phyloP scores from a whole-genome alignment of 2,113 vertebrate species.

The Brachyhypopomus occidentalis region DNA sequence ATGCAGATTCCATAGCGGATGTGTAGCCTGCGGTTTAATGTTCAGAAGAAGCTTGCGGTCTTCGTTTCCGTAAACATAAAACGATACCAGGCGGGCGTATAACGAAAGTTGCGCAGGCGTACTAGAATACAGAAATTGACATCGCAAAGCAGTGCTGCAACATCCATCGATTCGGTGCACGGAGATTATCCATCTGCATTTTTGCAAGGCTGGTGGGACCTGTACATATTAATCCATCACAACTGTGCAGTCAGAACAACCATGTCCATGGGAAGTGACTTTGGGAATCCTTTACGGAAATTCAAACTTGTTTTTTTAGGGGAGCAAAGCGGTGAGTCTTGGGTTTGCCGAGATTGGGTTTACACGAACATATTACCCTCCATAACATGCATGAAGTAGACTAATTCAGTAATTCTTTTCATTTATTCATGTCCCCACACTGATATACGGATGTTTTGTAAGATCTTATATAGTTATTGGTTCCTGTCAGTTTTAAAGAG shows the following conservation, averaged over 20 bases:
- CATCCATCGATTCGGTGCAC: conserved; percentile 69
- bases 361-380: conserved; percentile 39
- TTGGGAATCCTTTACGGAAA: conserved; percentile 94
- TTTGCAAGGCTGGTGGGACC: conserved; percentile 60
- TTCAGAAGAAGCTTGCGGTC: neutral
- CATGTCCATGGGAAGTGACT: conserved; percentile 91
- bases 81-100: conserved; percentile 54
- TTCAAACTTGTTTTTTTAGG: conserved; percentile 95
- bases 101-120: conserved; percentile 79
- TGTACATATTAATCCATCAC: conserved; percentile 49
- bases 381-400: conserved; percentile 35
- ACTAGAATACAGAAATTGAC: conserved; percentile 59
- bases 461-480: neutral
- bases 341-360: neutral
- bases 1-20: conserved; percentile 12
- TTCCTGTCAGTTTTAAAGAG: conserved; percentile 10
- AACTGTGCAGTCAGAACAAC: conserved; percentile 56
- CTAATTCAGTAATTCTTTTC: too few species aligned
- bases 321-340: conserved; percentile 91
- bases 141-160: conserved; percentile 75
- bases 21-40: conserved; percentile 26
- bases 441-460: neutral
- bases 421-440: too few species aligned
- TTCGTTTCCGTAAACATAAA: conserved; percentile 51
- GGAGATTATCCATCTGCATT: conserved; percentile 59